A percentile compares a stretch with the other conserved stretches of the same genome.
Conservation (phyloP, 2,797 vertebrate genomes). For the Phylloscopus collybita region DNA sequence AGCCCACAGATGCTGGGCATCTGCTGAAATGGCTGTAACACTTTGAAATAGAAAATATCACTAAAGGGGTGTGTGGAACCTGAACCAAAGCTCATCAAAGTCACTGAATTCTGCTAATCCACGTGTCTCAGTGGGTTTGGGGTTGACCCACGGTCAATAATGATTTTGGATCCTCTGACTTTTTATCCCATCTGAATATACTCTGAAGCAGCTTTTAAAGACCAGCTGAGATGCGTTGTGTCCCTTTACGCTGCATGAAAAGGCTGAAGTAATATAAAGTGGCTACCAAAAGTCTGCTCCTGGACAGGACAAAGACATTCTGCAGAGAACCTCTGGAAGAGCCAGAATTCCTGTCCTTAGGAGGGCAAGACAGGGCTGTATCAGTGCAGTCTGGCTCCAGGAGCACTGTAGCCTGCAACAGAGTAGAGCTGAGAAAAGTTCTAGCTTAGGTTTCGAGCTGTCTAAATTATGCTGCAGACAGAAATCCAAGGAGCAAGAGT, state of each 20-base stretch:
- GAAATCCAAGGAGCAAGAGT: rapidly evolving
- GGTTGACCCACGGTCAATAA: not conserved
- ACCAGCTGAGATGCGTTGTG: not conserved
- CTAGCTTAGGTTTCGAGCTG: not conserved
- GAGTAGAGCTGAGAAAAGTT: not conserved
- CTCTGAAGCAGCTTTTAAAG: not conserved
- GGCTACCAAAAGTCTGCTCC: not conserved
- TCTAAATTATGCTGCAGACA: not conserved
- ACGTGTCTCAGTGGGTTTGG: not conserved
- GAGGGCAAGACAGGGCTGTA: not conserved
- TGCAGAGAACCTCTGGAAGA: not conserved
- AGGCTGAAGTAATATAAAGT: not conserved
- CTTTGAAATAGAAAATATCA: slow-evolving; percentile 28
- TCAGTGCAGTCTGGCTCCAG: not conserved
- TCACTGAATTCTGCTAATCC: not conserved
- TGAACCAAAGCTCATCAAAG: not conserved
- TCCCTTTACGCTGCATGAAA: not conserved
- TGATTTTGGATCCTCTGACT: not conserved
- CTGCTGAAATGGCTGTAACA: slow-evolving; percentile 38
- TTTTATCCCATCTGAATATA: not conserved
- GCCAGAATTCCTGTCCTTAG: rapidly evolving
- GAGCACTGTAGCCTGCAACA: not conserved
- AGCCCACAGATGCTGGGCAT: slow-evolving; percentile 44
- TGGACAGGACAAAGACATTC: not conserved
- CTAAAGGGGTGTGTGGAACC: not conserved